Conservation (phyloP, 2,888 invertebrate genomes). For the Hoplodrina ambigua region DNA sequence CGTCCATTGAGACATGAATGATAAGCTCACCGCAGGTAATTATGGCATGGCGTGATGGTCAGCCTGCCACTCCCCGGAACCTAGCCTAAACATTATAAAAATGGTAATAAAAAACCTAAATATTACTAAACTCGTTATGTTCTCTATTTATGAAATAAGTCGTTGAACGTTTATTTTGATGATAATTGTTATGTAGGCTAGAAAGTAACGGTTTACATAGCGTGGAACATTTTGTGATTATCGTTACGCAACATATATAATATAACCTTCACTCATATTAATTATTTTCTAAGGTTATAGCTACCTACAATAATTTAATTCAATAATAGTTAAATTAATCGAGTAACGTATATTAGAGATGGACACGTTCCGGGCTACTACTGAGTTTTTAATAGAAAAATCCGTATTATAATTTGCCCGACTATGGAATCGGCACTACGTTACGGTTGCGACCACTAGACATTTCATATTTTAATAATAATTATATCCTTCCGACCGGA, state of each 20-base stretch:
- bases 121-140: slow-evolving; percentile 1
- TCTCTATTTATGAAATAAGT: not conserved
- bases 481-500: no score
- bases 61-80: slow-evolving; percentile 29
- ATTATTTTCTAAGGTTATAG: no score
- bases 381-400: no score
- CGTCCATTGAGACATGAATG: not conserved
- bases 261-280: no score
- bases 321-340: no score
- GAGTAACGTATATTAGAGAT: no score
- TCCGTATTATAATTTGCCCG: no score
- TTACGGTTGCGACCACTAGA: no score
- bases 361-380: no score
- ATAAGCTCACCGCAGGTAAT: slow-evolving; percentile 20
- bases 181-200: not conserved
- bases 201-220: not conserved
- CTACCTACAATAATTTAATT: no score
- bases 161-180: slow-evolving; percentile 14
- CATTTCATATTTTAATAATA: no score
- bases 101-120: slow-evolving; percentile 1
- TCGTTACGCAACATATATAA: not conserved
- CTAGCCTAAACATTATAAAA: slow-evolving; percentile 5
- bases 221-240: not conserved
- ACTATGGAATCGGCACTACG: no score
- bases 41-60: slow-evolving; percentile 37